Percentiles rank a stretch among this genome's conserved stretches.
Conservation (phyloP, 1,140 invertebrate species). For the Saxidomus purpurata region DNA sequence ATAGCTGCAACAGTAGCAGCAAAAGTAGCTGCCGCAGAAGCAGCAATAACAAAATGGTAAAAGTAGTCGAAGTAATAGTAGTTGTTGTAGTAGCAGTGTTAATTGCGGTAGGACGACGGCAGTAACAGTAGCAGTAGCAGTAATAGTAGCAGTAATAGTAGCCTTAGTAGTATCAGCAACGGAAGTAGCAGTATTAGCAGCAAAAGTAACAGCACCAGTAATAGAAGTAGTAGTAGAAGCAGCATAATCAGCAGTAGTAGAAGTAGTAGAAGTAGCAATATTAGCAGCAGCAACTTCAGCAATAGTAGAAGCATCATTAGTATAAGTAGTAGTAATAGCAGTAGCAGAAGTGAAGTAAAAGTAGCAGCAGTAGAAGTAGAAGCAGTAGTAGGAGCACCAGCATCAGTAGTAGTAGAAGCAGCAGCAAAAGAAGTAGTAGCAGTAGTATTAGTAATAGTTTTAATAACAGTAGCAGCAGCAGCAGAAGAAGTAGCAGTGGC, state of each 20-base stretch:
- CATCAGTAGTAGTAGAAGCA: too few relatives aligned
- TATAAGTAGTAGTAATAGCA: too few relatives aligned
- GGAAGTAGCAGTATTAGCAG: constrained; percentile 48
- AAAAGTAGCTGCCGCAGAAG: background rate
- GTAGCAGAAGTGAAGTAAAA: too few relatives aligned
- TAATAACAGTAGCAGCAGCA: too few relatives aligned
- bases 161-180: background rate
- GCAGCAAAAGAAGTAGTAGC: too few relatives aligned
- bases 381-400: background rate
- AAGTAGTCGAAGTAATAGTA: background rate
- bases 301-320: background rate
- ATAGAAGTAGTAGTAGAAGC: constrained; percentile 23
- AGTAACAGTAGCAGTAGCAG: too few relatives aligned
- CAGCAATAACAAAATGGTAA: background rate
- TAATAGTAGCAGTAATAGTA: too few relatives aligned
- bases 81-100: too few relatives aligned
- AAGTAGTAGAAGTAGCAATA: constrained; percentile 35
- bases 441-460: too few relatives aligned
- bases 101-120: too few relatives aligned
- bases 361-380: background rate
- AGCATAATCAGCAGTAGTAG: constrained; percentile 16
- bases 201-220: background rate
- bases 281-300: constrained; percentile 33
- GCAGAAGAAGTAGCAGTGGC: too few relatives aligned
- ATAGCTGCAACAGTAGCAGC: constrained; percentile 58